Evolutionary conservation across 1,140 invertebrate genomes (phyloP).

Genomic region (Phocides pigmalion): DNA sequence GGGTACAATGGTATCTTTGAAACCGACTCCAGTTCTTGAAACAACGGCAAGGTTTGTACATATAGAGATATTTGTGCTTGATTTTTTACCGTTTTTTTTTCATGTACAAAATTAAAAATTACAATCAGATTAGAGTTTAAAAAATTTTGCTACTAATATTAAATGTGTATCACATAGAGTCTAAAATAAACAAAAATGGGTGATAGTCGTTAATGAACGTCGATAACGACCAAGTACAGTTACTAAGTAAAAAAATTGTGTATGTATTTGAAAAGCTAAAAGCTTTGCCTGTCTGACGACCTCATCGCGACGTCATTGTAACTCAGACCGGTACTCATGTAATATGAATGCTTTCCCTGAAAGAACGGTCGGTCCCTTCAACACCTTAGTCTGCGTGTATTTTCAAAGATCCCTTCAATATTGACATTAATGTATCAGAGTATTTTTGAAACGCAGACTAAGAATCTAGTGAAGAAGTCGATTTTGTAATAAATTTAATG

Average conservation of each 20-base stretch:
- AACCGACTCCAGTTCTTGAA: conserved; percentile 61
- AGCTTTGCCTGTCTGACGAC: conserved; percentile 65
- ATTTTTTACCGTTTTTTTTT: conserved; percentile 13
- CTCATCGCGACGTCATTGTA: conserved; percentile 77
- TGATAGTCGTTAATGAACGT: too few relatives aligned
- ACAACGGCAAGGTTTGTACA: conserved; percentile 31
- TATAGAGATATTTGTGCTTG: conserved; percentile 38
- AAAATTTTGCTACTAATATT: too few relatives aligned
- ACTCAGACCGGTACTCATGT: conserved; percentile 69
- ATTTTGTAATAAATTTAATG: too few relatives aligned
- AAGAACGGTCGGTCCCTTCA: conserved; percentile 59
- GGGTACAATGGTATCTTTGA: conserved; percentile 65
- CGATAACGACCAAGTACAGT: conserved; percentile 22
- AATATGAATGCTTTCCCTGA: conserved; percentile 75
- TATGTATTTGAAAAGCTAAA: conserved; percentile 50
- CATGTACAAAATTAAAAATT: too few relatives aligned
- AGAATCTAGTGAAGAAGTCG: too few relatives aligned
- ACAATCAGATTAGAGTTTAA: too few relatives aligned
- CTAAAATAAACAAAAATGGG: too few relatives aligned
- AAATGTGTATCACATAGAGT: too few relatives aligned
- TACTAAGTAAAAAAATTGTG: conserved; percentile 31
- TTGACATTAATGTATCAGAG: conserved; percentile 41
- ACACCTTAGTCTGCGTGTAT: conserved; percentile 39
- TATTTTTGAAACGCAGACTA: conserved; percentile 35
- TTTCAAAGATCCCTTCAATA: conserved; percentile 52